Conservation (phyloP, 2,888 invertebrate genomes). For the Timema cristinae region DNA sequence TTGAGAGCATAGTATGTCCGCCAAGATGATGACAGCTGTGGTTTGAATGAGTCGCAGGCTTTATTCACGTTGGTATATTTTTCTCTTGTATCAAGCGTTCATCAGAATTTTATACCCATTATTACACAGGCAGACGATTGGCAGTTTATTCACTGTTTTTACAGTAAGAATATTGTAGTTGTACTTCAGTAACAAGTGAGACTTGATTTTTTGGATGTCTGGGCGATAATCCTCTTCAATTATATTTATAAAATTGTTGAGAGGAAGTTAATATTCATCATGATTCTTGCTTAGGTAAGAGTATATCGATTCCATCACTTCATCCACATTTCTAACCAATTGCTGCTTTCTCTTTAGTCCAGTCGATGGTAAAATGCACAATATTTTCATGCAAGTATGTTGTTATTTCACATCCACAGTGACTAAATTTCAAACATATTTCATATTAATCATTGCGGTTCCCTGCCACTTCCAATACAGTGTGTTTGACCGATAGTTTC, state of each 20-base stretch:
- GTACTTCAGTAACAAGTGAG: background rate
- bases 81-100: no score
- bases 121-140: no score
- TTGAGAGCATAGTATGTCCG: no score
- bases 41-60: no score
- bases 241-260: background rate
- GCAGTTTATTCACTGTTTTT: no score
- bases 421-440: background rate
- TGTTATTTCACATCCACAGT: slow-evolving; percentile 1
- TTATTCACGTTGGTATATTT: no score
- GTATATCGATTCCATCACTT: slow-evolving; percentile 6
- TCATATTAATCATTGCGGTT: no score
- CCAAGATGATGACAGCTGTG: no score
- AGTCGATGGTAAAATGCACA: background rate
- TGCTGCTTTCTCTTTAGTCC: background rate
- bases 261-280: background rate
- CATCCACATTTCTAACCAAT: background rate
- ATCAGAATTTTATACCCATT: no score
- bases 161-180: no score
- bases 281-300: background rate
- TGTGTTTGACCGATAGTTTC: no score
- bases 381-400: background rate
- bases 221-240: background rate
- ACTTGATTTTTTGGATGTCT: background rate
- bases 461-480: no score